These are phyloP conservation scores for Sycophaga agraensis DNA, from an alignment of 1,140 invertebrate species.

Conservation along the genomic window DNA sequence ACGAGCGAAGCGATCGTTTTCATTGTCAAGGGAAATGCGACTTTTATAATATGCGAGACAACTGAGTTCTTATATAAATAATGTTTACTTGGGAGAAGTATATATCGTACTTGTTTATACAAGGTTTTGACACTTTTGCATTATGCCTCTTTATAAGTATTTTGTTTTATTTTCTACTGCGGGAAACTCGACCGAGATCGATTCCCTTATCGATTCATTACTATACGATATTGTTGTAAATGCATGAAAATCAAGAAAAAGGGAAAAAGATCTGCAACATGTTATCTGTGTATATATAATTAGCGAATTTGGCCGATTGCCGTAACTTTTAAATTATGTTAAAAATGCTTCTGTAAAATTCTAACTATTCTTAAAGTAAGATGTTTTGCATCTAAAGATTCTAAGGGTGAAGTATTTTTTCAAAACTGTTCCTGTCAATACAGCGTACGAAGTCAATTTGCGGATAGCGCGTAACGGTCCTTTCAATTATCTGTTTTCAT, in stretches of 20 bases:
- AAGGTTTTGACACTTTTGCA: too few species aligned
- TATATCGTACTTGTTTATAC: too few species aligned
- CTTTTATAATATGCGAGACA: background rate
- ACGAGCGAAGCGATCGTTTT: background rate
- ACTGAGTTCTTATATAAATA: background rate
- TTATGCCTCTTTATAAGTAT: background rate
- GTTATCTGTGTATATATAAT: conserved; percentile 16
- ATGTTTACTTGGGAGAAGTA: background rate
- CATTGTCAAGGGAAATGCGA: background rate
- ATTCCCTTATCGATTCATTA: conserved; percentile 3
- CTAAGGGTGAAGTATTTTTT: background rate
- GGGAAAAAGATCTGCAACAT: background rate
- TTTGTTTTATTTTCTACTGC: background rate
- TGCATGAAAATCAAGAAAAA: background rate
- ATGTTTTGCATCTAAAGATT: too few species aligned
- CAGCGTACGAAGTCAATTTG: background rate
- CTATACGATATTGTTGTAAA: background rate
- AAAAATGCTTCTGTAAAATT: background rate
- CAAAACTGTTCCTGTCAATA: background rate
- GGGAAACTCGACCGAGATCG: background rate
- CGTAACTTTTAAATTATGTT: background rate
- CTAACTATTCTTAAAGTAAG: background rate
- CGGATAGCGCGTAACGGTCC: background rate
- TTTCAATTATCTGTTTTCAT: background rate
- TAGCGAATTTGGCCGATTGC: background rate